Evolutionary conservation across 2,888 invertebrate species (phyloP), one percentile per base, ranked within the genome.

Genomic region (Drosophila barbarae): DNA sequence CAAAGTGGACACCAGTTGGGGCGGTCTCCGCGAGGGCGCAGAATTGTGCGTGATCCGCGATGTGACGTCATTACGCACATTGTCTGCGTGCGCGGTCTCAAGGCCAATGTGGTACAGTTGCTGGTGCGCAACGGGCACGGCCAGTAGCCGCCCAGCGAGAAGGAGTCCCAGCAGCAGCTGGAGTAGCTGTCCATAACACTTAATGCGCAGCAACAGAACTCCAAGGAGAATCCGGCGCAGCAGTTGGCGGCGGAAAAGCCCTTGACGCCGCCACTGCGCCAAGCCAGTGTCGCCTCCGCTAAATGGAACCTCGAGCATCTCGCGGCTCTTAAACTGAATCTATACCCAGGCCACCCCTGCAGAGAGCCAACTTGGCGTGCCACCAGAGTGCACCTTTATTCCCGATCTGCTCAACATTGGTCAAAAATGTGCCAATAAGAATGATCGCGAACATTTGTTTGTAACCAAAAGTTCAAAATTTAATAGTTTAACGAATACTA

Each of bases 81-180:
- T 82, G 96, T 96, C 83, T 96, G 96, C 86, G 96, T 97, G 65
- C 92, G 95, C 44, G 92, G 94, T 57, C 90, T 97, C 15, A 96
- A 96, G 89, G 96, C 96, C 85, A 95, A 95, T 86, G 94, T 96
- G 79, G 94, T 96, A 72, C 93, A 93, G 76, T 90, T 96, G 66
- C 90, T 93, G 68, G 93, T 96, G 26, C 91, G 94, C 67, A 86
- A 91, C 87, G 88, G 91, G 71, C 73, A 89, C 76, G 79, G 90
- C 56, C 84, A 82, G 28, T 79, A 85, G 55, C 87, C 88, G 10
- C 81, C 85, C 18, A 74, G 76, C 38, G 68, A 80, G 38, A 71
- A 79, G 49, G 86, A 88, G 23, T 87, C 87, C 26, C 83, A 74
- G 10, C 66, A 72, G n/a, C 84, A 79, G 51, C 42, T 76, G n/a